Evolutionary conservation across 30 jellyfish, hydroid and myxozoan genomes (phyloP).

Genomic region (Euphysa ruthae): DNA sequence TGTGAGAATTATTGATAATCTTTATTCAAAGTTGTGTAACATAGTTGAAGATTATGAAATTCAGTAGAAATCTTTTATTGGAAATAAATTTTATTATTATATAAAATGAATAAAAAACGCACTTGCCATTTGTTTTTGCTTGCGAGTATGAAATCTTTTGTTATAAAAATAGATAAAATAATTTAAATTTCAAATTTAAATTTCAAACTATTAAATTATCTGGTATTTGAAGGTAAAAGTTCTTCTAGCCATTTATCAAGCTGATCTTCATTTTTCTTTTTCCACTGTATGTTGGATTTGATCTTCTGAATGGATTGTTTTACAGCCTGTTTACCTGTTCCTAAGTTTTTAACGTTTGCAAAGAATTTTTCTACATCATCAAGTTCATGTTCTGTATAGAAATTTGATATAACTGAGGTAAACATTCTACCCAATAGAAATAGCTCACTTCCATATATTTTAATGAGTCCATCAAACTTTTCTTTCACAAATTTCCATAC

Average conservation of each 20-base stretch:
- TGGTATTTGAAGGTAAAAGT: too few relatives aligned
- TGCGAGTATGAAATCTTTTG: too few relatives aligned
- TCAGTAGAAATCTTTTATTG: too few relatives aligned
- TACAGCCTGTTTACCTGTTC: conserved; percentile 7
- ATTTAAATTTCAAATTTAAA: too few relatives aligned
- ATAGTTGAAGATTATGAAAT: too few relatives aligned
- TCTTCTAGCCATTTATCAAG: conserved; percentile 11
- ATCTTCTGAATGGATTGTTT: conserved; percentile 26
- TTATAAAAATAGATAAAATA: too few relatives aligned
- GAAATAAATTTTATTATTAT: too few relatives aligned
- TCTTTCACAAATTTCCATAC: conserved; percentile 57
- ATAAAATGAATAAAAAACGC: too few relatives aligned
- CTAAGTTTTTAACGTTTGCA: neutral
- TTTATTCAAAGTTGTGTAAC: too few relatives aligned
- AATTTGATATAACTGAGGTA: conserved; percentile 36
- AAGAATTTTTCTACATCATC: conserved; percentile 46
- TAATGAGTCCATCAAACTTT: conserved; percentile 19
- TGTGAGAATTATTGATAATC: too few relatives aligned
- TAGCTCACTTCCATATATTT: conserved; percentile 27
- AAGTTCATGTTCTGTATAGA: conserved; percentile 21
- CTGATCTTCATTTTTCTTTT: conserved; percentile 12
- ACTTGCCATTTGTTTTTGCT: too few relatives aligned
- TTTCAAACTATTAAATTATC: too few relatives aligned
- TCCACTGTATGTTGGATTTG: conserved; percentile 36
- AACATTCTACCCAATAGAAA: conserved; percentile 22